Conservation (phyloP, 2,888 invertebrate genomes). For the Megalurothrips usitatus region DNA sequence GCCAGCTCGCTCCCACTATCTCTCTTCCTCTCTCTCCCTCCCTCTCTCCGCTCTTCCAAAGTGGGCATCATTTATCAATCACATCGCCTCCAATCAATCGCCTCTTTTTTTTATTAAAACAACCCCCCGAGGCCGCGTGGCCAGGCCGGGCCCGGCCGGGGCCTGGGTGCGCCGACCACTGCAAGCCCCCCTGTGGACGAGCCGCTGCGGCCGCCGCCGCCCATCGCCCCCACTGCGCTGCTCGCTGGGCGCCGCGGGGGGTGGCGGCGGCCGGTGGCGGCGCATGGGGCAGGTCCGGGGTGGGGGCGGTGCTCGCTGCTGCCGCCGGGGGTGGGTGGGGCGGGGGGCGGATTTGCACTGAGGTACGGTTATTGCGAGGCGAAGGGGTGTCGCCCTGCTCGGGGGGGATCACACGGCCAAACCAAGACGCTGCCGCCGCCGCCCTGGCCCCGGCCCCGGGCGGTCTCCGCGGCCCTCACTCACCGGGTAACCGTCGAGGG, state of each 20-base stretch:
- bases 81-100: background rate
- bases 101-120: slow-evolving; percentile 16
- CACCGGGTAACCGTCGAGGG: too few species aligned
- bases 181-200: background rate
- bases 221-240: background rate
- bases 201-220: background rate
- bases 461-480: too few species aligned
- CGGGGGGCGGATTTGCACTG: slow-evolving; percentile 9
- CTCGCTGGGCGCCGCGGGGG: background rate
- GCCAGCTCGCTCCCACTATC: background rate
- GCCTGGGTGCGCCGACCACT: background rate
- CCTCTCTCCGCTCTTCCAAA: slow-evolving; percentile 4
- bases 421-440: background rate
- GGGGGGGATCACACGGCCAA: background rate
- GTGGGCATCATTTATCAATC: slow-evolving; percentile 18
- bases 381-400: slow-evolving; percentile 8
- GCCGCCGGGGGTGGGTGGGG: background rate
- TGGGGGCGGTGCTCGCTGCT: background rate
- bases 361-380: slow-evolving; percentile 14
- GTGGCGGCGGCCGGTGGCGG: background rate
- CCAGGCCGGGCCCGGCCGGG: background rate
- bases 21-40: background rate
- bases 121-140: background rate
- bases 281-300: background rate
- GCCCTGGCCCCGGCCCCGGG: background rate